Evolutionary conservation across 2,113 vertebrate species (phyloP).

Genomic region (Perca fluviatilis): DNA sequence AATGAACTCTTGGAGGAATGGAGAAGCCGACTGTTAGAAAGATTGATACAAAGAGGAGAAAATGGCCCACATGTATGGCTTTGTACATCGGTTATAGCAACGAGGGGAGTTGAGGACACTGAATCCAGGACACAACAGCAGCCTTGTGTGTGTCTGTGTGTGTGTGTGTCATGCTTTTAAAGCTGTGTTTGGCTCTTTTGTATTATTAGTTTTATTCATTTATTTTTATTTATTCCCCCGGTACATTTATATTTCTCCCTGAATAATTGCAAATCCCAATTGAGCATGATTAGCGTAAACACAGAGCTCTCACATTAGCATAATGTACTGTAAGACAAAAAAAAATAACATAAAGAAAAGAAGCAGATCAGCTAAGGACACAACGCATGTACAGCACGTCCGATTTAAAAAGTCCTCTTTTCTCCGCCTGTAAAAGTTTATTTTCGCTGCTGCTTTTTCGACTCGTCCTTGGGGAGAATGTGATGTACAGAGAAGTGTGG

Average conservation of each 20-base stretch:
- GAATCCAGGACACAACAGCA: constrained; percentile 19
- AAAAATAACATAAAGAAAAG: neutral
- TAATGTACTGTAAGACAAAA: neutral
- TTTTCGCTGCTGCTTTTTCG: neutral
- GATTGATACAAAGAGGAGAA: neutral
- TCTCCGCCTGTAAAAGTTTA: neutral
- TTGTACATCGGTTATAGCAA: neutral
- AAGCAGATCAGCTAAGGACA: neutral
- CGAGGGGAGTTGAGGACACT: constrained; percentile 16
- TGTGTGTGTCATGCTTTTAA: neutral
- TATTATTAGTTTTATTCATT: neutral
- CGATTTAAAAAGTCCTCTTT: neutral
- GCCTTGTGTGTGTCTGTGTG: neutral
- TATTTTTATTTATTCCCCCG: neutral
- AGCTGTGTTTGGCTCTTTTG: neutral
- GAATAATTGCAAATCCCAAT: neutral
- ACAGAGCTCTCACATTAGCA: neutral
- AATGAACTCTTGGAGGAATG: constrained; percentile 56
- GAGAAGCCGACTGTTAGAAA: neutral
- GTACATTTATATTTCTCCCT: neutral
- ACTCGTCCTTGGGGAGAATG: neutral
- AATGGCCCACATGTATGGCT: neutral
- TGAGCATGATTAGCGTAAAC: neutral
- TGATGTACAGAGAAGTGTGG: neutral
- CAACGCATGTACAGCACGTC: neutral